Percentiles rank a stretch among this genome's conserved stretches.
Evolutionary conservation across 2,888 invertebrate species (phyloP).

Genomic region (Ectemnius continuus): DNA sequence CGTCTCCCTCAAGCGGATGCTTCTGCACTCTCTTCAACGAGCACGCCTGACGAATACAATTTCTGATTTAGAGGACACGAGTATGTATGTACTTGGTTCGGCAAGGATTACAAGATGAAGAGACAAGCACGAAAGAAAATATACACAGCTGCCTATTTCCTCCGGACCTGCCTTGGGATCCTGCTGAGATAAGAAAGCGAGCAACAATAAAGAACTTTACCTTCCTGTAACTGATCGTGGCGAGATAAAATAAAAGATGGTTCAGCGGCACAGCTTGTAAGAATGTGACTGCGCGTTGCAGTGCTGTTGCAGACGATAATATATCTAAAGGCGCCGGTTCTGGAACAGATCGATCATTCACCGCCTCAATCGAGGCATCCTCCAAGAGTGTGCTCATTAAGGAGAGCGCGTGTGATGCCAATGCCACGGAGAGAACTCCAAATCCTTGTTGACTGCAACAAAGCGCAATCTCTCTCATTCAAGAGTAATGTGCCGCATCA

Average conservation of each 20-base stretch:
- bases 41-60: slow-evolving; percentile 81
- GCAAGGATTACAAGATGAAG: neutral
- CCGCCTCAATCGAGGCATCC: slow-evolving; percentile 87
- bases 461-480: neutral
- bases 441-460: slow-evolving; percentile 88
- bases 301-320: slow-evolving; percentile 83
- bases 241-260: slow-evolving; percentile 91
- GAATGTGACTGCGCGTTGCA: slow-evolving; percentile 85
- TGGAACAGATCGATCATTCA: slow-evolving; percentile 68
- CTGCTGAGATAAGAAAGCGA: neutral
- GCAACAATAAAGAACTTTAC: slow-evolving; percentile 65
- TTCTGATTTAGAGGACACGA: no score
- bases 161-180: no score
- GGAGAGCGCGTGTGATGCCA: slow-evolving; percentile 91
- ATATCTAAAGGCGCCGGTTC: slow-evolving; percentile 84
- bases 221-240: slow-evolving; percentile 94
- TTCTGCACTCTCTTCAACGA: slow-evolving; percentile 89
- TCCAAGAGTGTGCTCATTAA: slow-evolving; percentile 86
- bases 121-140: slow-evolving; percentile 5
- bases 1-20: slow-evolving; percentile 91
- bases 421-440: slow-evolving; percentile 92
- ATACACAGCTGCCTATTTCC: no score
- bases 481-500: no score
- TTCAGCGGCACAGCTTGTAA: slow-evolving; percentile 86
- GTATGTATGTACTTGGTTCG: no score